Conservation (phyloP, 2,797 vertebrate species). For the Hypotaenidia philippensis region DNA sequence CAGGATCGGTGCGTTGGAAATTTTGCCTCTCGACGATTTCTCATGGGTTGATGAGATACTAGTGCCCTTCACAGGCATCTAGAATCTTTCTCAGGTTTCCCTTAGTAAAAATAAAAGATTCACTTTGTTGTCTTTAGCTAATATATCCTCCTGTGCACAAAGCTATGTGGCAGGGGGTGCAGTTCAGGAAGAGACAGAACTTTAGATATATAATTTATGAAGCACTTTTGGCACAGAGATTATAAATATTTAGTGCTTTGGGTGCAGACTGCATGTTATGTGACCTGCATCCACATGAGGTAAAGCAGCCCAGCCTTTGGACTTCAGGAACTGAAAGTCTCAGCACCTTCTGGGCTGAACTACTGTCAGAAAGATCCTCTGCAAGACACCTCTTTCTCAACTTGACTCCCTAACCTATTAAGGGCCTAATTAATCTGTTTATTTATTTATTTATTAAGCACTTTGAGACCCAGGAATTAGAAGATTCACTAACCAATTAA, state of each 20-base stretch:
- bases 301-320: not conserved
- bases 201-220: not conserved
- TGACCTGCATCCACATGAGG: not conserved
- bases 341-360: not conserved
- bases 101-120: not conserved
- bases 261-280: not conserved
- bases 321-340: not conserved
- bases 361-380: not conserved
- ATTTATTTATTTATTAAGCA: not conserved
- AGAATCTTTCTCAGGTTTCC: not conserved
- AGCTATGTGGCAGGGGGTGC: not conserved
- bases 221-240: not conserved
- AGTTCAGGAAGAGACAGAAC: not conserved
- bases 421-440: not conserved
- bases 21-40: not conserved
- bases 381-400: not conserved
- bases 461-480: not conserved
- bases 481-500: not conserved
- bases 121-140: not conserved
- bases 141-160: not conserved
- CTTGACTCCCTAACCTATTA: not conserved
- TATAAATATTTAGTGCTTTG: slow-evolving; percentile 4
- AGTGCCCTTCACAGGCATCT: not conserved
- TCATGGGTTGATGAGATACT: not conserved
- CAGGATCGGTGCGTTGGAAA: not conserved